Conservation (phyloP, 2,113 vertebrate genomes). For the Gnathonemus echidnorhynchus region DNA sequence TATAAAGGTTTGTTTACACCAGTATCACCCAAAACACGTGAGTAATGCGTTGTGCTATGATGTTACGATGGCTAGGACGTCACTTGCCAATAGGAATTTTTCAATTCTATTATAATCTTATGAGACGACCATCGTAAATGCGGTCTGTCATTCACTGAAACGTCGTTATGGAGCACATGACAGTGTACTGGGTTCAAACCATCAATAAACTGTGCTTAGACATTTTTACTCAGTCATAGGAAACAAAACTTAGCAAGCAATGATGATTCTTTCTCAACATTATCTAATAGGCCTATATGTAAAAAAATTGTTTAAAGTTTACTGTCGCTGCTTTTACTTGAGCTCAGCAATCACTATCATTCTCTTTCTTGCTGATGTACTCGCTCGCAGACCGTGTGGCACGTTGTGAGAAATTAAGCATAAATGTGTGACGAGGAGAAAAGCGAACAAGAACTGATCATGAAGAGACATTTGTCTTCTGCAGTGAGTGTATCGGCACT, state of each 20-base stretch:
- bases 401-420: too few relatives aligned
- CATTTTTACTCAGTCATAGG: not conserved
- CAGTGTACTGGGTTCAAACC: not conserved
- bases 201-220: not conserved
- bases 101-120: not conserved
- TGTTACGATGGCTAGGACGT: not conserved
- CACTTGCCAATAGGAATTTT: not conserved
- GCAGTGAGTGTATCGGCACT: not conserved
- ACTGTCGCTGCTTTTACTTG: not conserved
- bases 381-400: not conserved
- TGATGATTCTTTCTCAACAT: not conserved
- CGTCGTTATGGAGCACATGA: not conserved
- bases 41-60: not conserved
- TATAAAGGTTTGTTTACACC: not conserved
- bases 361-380: not conserved
- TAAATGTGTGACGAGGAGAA: not conserved
- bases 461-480: not conserved
- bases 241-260: not conserved
- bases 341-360: not conserved
- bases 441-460: not conserved
- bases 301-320: not conserved
- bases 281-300: not conserved
- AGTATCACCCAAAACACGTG: not conserved
- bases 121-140: not conserved
- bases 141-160: not conserved